Evolutionary conservation across 2,888 invertebrate species (phyloP), one percentile per base, ranked within the genome.

Genomic region (Syritta pipiens): DNA sequence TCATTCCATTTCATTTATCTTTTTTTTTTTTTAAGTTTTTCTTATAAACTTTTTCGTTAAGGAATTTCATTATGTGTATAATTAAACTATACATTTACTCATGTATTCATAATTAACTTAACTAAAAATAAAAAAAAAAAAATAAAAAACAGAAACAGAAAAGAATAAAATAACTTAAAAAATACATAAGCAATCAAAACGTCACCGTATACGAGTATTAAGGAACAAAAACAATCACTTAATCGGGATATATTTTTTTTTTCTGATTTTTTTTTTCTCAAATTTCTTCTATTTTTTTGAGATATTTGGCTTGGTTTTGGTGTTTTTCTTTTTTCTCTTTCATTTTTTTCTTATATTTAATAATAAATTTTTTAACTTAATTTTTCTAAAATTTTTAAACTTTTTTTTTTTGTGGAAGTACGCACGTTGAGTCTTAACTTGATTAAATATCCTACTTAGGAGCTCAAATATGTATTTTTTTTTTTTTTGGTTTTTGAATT

Each of bases 211-310:
- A 67, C 46, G 17, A 30, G 55, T 19, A 30, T 60, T 51, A 67
- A 75, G 67, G 74, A 67, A 68, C 74, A 67, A 53, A 75, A 60
- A 55, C 40, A 75, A 67, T 74, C 67, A 59, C 67, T 44, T 46
- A 46, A 55, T 9, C 19, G 53, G 65, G 46, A 42, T 28, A 17
- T 37, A 9, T 14, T 1, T 14, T 26, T 14, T 57, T 12, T 49
- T 10, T 30, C 35, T 1, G 3, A 3, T 19, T 10, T 22, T 17
- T 2, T 30, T 22, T 9, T n/a, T n/a, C n/a, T n/a, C n/a, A n/a
- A n/a, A 7, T 7, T 4, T 35, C 35, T 22, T 17, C 0, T 14
- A 17, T 20, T 40, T 44, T n/a, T 37, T 9, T 12, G 37, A 19
- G 40, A 68, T 53, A 22, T 37, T 57, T 57, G 14, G 32, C 19